A percentile compares a stretch with the other conserved stretches of the same genome.
Conservation (phyloP, 2,888 invertebrate species). For the Drosophila neotestacea region DNA sequence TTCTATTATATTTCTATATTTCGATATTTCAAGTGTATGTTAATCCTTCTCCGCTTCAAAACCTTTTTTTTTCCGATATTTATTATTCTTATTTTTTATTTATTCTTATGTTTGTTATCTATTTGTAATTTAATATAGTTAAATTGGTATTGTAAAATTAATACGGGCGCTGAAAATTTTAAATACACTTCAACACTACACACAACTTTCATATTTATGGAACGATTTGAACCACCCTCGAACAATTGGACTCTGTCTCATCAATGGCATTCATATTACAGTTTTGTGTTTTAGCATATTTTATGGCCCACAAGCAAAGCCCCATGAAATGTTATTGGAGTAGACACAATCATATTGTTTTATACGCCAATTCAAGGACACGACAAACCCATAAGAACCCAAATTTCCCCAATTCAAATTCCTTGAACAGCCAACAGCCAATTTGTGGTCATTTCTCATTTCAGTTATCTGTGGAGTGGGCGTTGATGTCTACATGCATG, state of each 20-base stretch:
- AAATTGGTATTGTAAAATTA: too few species aligned
- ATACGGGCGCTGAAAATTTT: too few species aligned
- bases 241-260: conserved; percentile 13
- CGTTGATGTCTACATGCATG: conserved; percentile 88
- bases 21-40: too few species aligned
- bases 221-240: conserved; percentile 32
- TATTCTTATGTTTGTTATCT: too few species aligned
- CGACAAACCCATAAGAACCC: conserved; percentile 13
- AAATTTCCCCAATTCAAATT: conserved; percentile 11
- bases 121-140: too few species aligned
- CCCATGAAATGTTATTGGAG: conserved; percentile 54
- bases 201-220: too few species aligned
- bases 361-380: conserved; percentile 48
- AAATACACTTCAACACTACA: too few species aligned
- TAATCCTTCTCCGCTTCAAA: too few species aligned
- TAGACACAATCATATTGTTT: conserved; percentile 60
- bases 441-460: conserved; percentile 74
- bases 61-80: too few species aligned
- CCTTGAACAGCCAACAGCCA: conserved; percentile 40
- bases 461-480: conserved; percentile 89
- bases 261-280: conserved; percentile 46
- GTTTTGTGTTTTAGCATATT: conserved; percentile 53
- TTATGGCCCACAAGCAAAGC: conserved; percentile 55
- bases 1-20: too few species aligned
- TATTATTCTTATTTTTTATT: too few species aligned